Conservation (phyloP, 2,888 invertebrate species). For the Ophion obscuratus region DNA sequence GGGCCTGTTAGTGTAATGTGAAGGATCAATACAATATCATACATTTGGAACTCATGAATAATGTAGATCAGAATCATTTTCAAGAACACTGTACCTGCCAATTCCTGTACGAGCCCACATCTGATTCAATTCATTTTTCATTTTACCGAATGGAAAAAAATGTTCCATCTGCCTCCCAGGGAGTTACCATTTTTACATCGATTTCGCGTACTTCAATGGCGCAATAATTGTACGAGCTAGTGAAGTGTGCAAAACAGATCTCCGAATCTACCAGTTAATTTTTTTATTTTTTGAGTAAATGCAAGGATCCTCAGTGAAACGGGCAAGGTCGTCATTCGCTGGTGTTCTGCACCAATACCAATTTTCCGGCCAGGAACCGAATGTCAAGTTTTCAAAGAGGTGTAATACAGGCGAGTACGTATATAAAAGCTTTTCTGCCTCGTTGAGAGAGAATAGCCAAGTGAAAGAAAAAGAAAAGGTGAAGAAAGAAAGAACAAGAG, state of each 20-base stretch:
- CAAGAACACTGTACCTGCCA: background rate
- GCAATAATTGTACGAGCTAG: constrained; percentile 6
- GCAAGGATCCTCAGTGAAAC: constrained; percentile 25
- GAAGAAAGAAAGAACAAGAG: constrained; percentile 22
- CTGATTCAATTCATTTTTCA: background rate
- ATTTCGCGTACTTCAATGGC: background rate
- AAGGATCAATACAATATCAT: background rate
- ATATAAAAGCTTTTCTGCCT: constrained; percentile 40
- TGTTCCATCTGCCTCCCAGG: background rate
- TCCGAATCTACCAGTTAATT: constrained; percentile 31
- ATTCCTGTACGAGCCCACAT: background rate
- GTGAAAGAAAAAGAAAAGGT: constrained; percentile 37
- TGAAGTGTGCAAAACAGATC: constrained; percentile 9
- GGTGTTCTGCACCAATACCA: constrained; percentile 47
- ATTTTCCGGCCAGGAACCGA: constrained; percentile 59
- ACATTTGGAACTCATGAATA: background rate
- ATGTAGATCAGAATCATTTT: background rate
- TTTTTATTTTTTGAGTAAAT: background rate
- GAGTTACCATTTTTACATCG: background rate
- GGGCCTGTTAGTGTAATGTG: background rate
- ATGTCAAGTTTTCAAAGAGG: constrained; percentile 54
- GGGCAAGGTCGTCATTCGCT: constrained; percentile 2
- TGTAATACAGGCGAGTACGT: constrained; percentile 34
- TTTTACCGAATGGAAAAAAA: background rate
- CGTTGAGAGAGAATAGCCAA: constrained; percentile 48